Conservation (phyloP, 2,888 invertebrate genomes). For the Leptopilina myrica region DNA sequence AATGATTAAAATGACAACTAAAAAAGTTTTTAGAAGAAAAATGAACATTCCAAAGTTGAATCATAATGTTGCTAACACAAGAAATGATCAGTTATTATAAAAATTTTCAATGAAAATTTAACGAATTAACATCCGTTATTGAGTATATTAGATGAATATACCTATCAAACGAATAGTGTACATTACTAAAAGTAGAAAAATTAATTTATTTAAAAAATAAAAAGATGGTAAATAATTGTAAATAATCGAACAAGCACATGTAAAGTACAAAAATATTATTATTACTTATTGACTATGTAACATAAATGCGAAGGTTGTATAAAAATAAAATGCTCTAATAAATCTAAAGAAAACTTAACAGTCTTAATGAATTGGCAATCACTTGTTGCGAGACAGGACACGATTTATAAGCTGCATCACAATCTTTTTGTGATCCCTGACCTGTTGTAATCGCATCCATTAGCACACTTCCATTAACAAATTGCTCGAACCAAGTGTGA, state of each 20-base stretch:
- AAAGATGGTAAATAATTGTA: neutral
- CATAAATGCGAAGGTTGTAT: neutral
- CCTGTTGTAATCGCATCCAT: slow-evolving; percentile 78
- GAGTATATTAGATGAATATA: too few relatives aligned
- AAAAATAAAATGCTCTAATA: neutral
- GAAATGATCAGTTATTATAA: too few relatives aligned
- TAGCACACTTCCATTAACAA: slow-evolving; percentile 78
- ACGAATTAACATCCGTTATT: too few relatives aligned
- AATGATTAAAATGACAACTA: too few relatives aligned
- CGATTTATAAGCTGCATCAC: slow-evolving; percentile 74
- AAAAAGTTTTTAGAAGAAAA: too few relatives aligned
- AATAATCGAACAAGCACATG: neutral
- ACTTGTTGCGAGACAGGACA: slow-evolving; percentile 71
- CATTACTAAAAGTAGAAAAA: too few relatives aligned
- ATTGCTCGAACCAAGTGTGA: slow-evolving; percentile 76
- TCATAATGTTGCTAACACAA: too few relatives aligned
- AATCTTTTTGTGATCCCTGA: slow-evolving; percentile 73
- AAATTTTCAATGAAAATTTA: too few relatives aligned
- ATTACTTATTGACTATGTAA: neutral
- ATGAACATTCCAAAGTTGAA: too few relatives aligned
- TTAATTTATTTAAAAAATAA: neutral
- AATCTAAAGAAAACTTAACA: slow-evolving; percentile 53
- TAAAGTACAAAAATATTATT: too few relatives aligned
- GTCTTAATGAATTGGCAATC: slow-evolving; percentile 61
- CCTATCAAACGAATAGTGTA: too few relatives aligned